Base-by-base conservation (phyloP, 2,888 invertebrate genomes). In the Eristalis pertinax region DNA sequence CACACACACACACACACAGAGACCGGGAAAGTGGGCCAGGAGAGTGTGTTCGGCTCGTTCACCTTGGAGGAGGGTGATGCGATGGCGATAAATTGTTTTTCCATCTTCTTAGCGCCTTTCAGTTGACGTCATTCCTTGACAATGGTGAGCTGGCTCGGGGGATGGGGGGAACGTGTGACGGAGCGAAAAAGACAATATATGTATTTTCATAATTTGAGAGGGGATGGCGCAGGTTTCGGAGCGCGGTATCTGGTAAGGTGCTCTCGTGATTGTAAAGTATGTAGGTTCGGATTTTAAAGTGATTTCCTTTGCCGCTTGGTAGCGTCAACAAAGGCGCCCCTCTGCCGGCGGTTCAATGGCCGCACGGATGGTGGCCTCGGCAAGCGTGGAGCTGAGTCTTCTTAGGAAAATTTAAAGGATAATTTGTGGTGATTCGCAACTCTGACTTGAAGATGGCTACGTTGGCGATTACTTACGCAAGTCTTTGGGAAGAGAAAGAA, bases 161-260 rank as follows among this genome's bases (percentile, higher is more conserved):
- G 26, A 3, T 11, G 24, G 11, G 26, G 29, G 32, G 10, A 73
- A 24, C 24, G 24, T 41, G 24, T 38, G 60, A 70, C 38, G 60
- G 60, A 60, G 70, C 63, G 69, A 70, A 50, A 63, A 63, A 63
- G 73, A 63, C 63, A 62, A 38, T 38, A 38, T 38, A 50, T 50
- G 19, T 50, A 63, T 63, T 50, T 63, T 63, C 63, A 73, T 63
- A 73, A 63, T 73, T 70, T 70, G 38, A 5, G 7, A 15, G 24
- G 38, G 4, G 67, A 1, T 5, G 1, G 35, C 1, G 65, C 15
- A 41, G 4, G 10, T 19, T 26, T 10, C 29, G 43, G 24, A 43
- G 43, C 65, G 5, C n/a, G n/a, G 43, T n/a, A n/a, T n/a, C 19
- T 19, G 43, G 43, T 15, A 3, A 1, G 43, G 26, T 24, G 5